These are phyloP conservation scores for Danio albolineatus DNA, from an alignment of 2,797 vertebrate species.

Conservation along the genomic window DNA sequence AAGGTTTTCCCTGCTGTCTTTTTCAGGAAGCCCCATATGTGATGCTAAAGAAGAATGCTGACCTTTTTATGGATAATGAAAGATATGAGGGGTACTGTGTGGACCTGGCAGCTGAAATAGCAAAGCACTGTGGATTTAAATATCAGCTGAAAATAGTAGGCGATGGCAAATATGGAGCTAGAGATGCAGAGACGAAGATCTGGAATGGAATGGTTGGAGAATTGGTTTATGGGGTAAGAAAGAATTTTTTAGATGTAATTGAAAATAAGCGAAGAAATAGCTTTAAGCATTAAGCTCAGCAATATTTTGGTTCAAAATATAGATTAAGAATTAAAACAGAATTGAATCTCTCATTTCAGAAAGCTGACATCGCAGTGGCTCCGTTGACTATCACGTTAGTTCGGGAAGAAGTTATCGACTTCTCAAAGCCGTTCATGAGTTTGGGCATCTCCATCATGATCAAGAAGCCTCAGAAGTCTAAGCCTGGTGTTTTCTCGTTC, in stretches of 20 bases:
- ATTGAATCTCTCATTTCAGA: constrained; percentile 76
- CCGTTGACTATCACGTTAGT: constrained; percentile 97
- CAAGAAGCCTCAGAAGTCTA: constrained; percentile 99
- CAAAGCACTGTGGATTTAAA: constrained; percentile 98
- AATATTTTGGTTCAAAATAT: not conserved
- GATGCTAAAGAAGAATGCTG: constrained; percentile 98
- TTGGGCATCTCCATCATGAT: constrained; percentile 99
- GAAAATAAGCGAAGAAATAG: not conserved
- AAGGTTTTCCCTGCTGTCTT: constrained; percentile 1
- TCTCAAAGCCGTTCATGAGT: constrained; percentile 99
- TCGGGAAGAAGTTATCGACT: constrained; percentile 99
- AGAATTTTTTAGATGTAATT: not conserved
- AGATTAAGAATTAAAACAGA: not conserved
- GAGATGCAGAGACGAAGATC: constrained; percentile 98
- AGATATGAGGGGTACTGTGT: constrained; percentile 99
- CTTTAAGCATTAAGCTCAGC: not conserved
- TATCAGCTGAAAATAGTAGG: constrained; percentile 96
- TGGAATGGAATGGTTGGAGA: constrained; percentile 99
- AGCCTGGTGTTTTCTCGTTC: constrained; percentile 99
- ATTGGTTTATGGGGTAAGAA: constrained; percentile 96
- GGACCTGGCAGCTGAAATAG: constrained; percentile 98
- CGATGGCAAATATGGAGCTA: constrained; percentile 97
- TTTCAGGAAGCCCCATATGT: constrained; percentile 96
- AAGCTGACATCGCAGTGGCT: constrained; percentile 98
- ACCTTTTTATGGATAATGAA: constrained; percentile 95